These are phyloP conservation scores for Glaucomys volans DNA, from an alignment of 2,113 vertebrate species.

Conservation along the genomic window DNA sequence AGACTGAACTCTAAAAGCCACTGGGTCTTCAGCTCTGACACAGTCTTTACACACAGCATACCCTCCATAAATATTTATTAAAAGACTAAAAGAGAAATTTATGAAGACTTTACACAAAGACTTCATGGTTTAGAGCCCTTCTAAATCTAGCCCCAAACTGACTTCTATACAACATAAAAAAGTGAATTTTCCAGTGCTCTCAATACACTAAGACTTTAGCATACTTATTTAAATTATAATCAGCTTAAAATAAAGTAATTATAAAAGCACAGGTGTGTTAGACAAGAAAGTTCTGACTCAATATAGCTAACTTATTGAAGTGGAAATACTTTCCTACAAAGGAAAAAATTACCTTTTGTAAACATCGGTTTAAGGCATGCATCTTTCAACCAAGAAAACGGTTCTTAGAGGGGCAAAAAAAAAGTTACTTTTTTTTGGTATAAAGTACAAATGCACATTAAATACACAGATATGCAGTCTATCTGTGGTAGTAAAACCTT, in stretches of 20 bases:
- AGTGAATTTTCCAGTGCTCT: conserved; percentile 45
- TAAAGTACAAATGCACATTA: not conserved
- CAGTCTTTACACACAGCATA: not conserved
- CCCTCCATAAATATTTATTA: conserved; percentile 13
- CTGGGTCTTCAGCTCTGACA: not conserved
- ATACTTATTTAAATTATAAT: conserved; percentile 76
- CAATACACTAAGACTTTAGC: conserved; percentile 13
- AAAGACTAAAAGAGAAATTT: conserved; percentile 44
- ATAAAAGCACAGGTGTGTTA: conserved; percentile 72
- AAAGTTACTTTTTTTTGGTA: not conserved
- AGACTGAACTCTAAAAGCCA: not conserved
- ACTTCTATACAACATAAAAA: conserved; percentile 35
- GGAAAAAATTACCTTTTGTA: not conserved
- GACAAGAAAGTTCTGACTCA: conserved; percentile 65
- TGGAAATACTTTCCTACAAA: conserved; percentile 55
- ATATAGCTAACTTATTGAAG: conserved; percentile 34
- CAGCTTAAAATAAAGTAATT: conserved; percentile 65
- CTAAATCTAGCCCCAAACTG: not conserved
- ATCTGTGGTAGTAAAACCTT: not conserved
- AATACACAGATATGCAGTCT: not conserved
- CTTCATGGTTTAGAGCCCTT: not conserved
- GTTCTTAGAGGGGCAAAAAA: not conserved
- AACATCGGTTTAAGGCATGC: not conserved
- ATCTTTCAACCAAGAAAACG: conserved; percentile 29
- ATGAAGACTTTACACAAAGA: not conserved